phyloP scores from a whole-genome alignment of 30 jellyfish, hydroid and myxozoan species.

The Chrysaora quinquecirrha region DNA sequence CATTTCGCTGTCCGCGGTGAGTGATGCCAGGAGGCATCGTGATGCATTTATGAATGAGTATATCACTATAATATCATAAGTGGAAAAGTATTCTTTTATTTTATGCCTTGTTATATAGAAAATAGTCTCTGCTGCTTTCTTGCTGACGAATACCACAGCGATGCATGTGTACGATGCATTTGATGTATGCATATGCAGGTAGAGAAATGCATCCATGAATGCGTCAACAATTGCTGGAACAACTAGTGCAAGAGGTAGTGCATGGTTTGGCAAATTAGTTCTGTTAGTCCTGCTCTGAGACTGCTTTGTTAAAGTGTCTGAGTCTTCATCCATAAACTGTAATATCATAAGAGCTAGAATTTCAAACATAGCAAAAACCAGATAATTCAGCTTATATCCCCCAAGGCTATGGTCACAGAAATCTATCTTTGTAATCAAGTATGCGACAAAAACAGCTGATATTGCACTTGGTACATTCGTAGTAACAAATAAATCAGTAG shows the following conservation, averaged over 20 bases:
- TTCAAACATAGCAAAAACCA: not conserved
- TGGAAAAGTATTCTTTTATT: not conserved
- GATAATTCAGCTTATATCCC: not conserved
- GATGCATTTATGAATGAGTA: not conserved
- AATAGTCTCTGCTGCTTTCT: constrained; percentile 9
- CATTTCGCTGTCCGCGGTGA: not conserved
- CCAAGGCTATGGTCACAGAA: not conserved
- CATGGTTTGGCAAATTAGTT: not conserved
- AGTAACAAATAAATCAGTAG: not conserved
- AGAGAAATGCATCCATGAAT: not conserved
- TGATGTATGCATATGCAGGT: constrained; percentile 9
- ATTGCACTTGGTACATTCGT: constrained; percentile 10
- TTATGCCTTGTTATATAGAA: not conserved
- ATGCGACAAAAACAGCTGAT: not conserved
- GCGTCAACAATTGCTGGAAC: not conserved
- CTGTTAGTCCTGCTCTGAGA: not conserved
- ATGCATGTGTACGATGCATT: not conserved
- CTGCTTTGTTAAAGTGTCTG: not conserved
- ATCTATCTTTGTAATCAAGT: not conserved
- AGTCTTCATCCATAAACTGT: not conserved
- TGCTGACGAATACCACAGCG: constrained; percentile 6
- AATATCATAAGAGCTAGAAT: not conserved
- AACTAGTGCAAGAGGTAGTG: not conserved
- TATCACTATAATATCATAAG: not conserved
- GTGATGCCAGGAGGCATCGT: constrained; percentile 13